A percentile compares a stretch with the other conserved stretches of the same genome.
Evolutionary conservation across 2,888 invertebrate genomes (phyloP).

Genomic region (Cactoblastis cactorum): DNA sequence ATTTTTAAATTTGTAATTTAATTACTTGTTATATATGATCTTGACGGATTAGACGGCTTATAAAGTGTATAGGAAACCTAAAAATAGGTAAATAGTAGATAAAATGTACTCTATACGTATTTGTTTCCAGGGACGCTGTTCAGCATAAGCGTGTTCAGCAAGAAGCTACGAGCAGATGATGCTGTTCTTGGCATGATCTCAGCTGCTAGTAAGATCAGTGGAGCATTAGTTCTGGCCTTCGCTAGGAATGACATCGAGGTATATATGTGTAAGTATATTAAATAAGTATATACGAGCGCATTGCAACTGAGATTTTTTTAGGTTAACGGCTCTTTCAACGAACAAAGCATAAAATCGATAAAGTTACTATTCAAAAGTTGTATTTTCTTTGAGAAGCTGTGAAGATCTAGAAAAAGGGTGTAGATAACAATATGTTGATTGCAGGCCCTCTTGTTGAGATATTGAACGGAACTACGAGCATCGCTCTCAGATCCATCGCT

Average conservation of each 20-base stretch:
- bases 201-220: constrained; percentile 58
- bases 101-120: not conserved
- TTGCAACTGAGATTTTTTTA: too few relatives aligned
- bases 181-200: constrained; percentile 64
- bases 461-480: constrained; percentile 85
- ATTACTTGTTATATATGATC: too few relatives aligned
- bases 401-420: not conserved
- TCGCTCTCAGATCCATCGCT: constrained; percentile 85
- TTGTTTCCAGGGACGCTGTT: constrained; percentile 58
- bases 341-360: too few relatives aligned
- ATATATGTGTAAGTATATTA: constrained; percentile 48
- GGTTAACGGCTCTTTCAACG: too few relatives aligned
- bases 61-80: too few relatives aligned
- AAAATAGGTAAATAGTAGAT: too few relatives aligned
- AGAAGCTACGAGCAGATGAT: constrained; percentile 56
- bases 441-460: constrained; percentile 84
- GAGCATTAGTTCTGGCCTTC: constrained; percentile 54
- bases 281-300: too few relatives aligned
- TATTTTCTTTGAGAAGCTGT: too few relatives aligned
- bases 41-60: too few relatives aligned
- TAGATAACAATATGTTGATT: constrained; percentile 30
- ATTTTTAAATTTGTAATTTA: too few relatives aligned
- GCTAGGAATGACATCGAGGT: constrained; percentile 60
- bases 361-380: too few relatives aligned
- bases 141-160: constrained; percentile 63